A percentile compares a stretch with the other conserved stretches of the same genome.
These are phyloP conservation scores for Eulacestoma nigropectus DNA, from an alignment of 2,113 vertebrate genomes.

Conservation along the genomic window DNA sequence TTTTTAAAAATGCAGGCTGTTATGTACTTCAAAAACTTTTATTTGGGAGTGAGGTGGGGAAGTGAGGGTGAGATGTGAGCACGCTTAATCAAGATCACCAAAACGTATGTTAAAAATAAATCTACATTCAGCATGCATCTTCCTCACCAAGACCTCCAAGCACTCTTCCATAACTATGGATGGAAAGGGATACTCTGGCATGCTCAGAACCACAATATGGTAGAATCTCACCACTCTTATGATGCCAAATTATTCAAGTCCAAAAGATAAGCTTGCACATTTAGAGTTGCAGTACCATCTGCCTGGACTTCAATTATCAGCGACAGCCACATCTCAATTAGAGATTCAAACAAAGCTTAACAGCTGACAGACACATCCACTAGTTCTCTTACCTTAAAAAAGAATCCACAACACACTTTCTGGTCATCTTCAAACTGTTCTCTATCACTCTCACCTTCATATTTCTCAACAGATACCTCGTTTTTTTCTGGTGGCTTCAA, in stretches of 20 bases:
- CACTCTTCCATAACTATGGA: neutral
- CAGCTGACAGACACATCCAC: neutral
- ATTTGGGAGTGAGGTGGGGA: neutral
- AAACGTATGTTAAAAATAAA: neutral
- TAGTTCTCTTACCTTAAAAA: constrained; percentile 86
- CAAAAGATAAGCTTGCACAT: neutral
- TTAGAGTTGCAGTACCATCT: neutral
- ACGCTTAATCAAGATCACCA: neutral
- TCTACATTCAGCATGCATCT: neutral
- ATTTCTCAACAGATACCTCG: constrained; percentile 71
- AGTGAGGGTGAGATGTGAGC: neutral
- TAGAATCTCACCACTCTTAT: neutral
- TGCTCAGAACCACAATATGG: neutral
- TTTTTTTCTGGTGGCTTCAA: constrained; percentile 81
- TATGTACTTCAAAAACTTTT: neutral
- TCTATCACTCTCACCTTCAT: constrained; percentile 74
- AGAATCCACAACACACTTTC: constrained; percentile 92
- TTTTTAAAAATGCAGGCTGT: neutral
- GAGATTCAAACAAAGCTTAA: neutral
- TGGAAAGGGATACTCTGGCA: neutral
- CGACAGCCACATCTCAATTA: neutral
- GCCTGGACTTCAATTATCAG: neutral
- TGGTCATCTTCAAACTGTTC: constrained; percentile 86
- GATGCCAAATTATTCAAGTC: neutral
- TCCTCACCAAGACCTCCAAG: neutral